Evolutionary conservation across 2,797 vertebrate species (phyloP), one percentile per base, ranked within the genome.

Genomic region (Delichon dasypus): DNA sequence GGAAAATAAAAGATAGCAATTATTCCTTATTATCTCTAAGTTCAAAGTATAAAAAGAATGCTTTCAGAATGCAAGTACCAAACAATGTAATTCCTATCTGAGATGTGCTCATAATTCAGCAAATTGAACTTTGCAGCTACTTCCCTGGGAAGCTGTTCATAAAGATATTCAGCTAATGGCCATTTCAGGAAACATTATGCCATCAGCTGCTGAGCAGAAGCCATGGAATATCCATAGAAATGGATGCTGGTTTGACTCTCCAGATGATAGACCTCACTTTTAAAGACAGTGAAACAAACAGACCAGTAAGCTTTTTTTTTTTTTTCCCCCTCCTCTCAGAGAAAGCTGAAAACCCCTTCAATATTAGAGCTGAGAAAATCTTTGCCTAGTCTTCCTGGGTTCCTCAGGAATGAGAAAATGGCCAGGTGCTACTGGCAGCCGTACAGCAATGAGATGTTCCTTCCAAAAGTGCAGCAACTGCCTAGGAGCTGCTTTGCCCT

Each of bases 81-180:
- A 89, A 93, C 87, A 97, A 96, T 89, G 67, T 60, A 88, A 88
- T 93, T 85, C 91, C 93, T 95, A 93, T 87, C 89, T 3, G 16
- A 83, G 87, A 95, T 62, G 73, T 83, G 81, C 89, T 94, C 79
- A 36, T 96, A 95, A 96, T 95, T 93, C 93, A 95, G 73, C 64
- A 95, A 96, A 96, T 85, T 97, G 95, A 97, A 97, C 95, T 96
- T 90, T 94, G 76, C 82, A 90, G 79, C 53, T 94, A 84, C 93
- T 96, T 84, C 47, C 80, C 76, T 54, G 71, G 89, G 94, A 97
- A 96, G 85, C 83, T 89, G 80, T 93, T 97, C 90, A 71, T 94
- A 92, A 90, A 96, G 80, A 94, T 67, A 88, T 51, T 84, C 70
- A 66, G 95, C 84, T 96, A 97, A 97, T 96, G 94, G 93, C 72